Base-by-base conservation (phyloP, 2,888 invertebrate genomes). In the Agonopterix alstromeriana region DNA sequence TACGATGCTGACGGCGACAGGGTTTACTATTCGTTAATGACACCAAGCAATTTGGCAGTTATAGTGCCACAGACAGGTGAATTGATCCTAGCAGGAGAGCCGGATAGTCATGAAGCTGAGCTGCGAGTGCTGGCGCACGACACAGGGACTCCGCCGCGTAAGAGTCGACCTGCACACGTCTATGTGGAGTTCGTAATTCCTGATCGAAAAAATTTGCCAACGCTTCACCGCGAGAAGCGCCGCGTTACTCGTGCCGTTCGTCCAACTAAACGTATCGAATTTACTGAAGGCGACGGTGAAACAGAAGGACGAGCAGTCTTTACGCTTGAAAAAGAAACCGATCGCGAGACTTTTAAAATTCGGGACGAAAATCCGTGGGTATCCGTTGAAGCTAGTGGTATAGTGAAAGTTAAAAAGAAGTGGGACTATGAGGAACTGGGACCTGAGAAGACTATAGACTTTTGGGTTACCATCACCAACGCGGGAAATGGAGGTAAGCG, bases 361-460 rank as follows among this genome's bases (percentile, higher is more conserved):
- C 91, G 97, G 65, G 97, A 97, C 70, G 96, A 97, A 76, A 97
- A 97, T 89, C 94, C 95, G 58, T 97, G 97, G 97, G 97, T 97
- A 49, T 95, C 95, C 43, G 97, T 97, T 48, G 97, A 96, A 80
- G 93, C 95, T 43, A 96, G 95, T 84, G 97, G 97, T 63, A 95
- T 96, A 49, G 97, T 97, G 68, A 93, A 95, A 70, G 97, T 97
- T 57, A 97, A 96, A 86, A 96, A 97, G 92, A 97, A 97, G 92
- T 97, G 97, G 97, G 97, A 97, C 91, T 97, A 96, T 82, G 97
- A 97, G 75, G 97, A 97, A 73, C 84, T 97, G 45, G 97, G 97
- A 27, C 96, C 96, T 1, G 97, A 97, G 86, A 97, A 97, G 80
- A 97, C 96, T 10, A 97, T 97, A 70, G 97, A 97, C 82, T 97